Conservation (phyloP, 1,140 invertebrate genomes). For the Drosophila watanabei region DNA sequence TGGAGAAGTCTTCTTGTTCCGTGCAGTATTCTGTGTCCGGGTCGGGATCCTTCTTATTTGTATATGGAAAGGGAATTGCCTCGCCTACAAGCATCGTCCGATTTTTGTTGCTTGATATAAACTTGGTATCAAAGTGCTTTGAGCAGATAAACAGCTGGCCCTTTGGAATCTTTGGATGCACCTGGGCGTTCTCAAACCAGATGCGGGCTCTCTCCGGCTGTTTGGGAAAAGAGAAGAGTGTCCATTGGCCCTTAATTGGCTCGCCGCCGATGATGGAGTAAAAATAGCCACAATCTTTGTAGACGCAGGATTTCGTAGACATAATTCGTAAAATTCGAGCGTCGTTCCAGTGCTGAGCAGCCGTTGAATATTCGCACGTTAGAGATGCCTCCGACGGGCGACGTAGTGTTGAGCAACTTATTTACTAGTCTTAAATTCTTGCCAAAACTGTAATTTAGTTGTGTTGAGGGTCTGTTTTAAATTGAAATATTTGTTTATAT, state of each 20-base stretch:
- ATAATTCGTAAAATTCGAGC: conserved; percentile 32
- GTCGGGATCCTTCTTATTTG: background rate
- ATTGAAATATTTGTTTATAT: background rate
- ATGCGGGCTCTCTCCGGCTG: conserved; percentile 45
- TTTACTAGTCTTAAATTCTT: background rate
- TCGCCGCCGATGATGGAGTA: conserved; percentile 24
- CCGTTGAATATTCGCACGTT: background rate
- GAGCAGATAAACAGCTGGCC: conserved; percentile 65
- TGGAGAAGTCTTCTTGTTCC: conserved; percentile 35
- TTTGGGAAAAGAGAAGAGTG: conserved; percentile 73
- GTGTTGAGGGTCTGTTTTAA: too few species aligned
- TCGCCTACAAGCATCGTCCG: conserved; percentile 61
- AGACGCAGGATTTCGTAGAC: conserved; percentile 56
- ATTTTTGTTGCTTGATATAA: conserved; percentile 48
- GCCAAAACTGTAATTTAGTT: background rate
- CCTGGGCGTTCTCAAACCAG: conserved; percentile 61
- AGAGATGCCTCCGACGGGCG: background rate
- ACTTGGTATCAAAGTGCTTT: conserved; percentile 72
- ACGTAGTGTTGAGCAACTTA: background rate
- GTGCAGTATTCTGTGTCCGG: too few species aligned
- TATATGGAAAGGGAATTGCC: conserved; percentile 65
- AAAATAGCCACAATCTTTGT: conserved; percentile 67
- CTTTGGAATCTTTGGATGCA: conserved; percentile 47
- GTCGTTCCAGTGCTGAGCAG: conserved; percentile 18
- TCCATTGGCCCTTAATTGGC: conserved; percentile 15